Conservation (phyloP, 2,113 vertebrate species). For the Lagopus leucura region DNA sequence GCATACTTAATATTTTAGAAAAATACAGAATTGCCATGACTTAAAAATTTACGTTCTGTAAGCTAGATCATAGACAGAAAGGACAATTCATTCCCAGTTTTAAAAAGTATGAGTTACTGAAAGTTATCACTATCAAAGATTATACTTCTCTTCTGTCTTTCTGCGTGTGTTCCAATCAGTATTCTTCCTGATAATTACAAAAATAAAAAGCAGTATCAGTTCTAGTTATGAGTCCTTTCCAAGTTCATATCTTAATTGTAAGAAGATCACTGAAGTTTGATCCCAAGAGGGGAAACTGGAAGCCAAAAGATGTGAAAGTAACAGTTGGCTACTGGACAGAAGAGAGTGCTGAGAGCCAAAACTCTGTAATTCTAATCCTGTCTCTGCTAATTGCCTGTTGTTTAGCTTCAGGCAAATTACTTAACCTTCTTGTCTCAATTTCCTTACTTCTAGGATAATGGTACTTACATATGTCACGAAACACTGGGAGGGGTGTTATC, state of each 20-base stretch:
- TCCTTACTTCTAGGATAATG: slow-evolving; percentile 30
- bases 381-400: slow-evolving; percentile 20
- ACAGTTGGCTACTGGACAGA: background rate
- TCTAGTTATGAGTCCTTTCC: background rate
- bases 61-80: background rate
- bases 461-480: background rate
- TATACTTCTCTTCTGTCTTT: background rate
- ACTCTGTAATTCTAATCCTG: slow-evolving; percentile 24
- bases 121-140: background rate
- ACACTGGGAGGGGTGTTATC: background rate
- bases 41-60: background rate
- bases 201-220: background rate
- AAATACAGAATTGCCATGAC: background rate
- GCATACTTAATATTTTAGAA: background rate
- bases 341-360: background rate
- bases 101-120: background rate
- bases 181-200: background rate
- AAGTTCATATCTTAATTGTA: background rate
- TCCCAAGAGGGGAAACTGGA: background rate
- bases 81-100: background rate
- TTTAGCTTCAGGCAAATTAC: slow-evolving; percentile 41
- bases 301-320: slow-evolving; percentile 1
- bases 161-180: background rate
- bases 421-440: slow-evolving; percentile 25
- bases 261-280: background rate